Percentiles rank a stretch among this genome's conserved stretches.
These are phyloP conservation scores for Hemiscyllium ocellatum DNA, from an alignment of 2,113 vertebrate species.

Conservation along the genomic window DNA sequence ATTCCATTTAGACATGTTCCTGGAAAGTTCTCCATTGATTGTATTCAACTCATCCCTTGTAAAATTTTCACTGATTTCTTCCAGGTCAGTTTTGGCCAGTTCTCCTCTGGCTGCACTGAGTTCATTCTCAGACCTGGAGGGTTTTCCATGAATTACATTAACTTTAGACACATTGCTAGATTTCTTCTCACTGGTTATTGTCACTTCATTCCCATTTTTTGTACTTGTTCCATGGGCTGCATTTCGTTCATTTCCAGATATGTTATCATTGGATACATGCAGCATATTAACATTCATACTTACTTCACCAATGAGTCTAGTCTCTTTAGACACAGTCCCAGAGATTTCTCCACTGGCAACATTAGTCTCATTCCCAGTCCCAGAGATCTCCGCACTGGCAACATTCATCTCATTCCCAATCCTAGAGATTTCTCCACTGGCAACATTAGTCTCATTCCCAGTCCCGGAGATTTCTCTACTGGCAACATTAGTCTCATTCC, in stretches of 20 bases:
- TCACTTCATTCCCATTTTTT: neutral
- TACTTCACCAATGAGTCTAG: neutral
- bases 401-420: neutral
- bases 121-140: neutral
- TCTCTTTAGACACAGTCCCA: neutral
- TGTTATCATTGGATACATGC: neutral
- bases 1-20: neutral
- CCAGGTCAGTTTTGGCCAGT: neutral
- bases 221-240: too few relatives aligned
- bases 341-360: neutral
- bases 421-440: neutral
- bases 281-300: neutral
- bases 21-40: neutral
- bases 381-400: neutral
- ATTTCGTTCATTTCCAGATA: neutral
- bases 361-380: neutral
- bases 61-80: neutral
- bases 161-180: neutral
- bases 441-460: neutral
- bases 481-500: neutral
- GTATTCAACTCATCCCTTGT: neutral
- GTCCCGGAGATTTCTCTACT: neutral
- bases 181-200: neutral
- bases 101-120: neutral
- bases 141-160: neutral